A percentile compares a stretch with the other conserved stretches of the same genome.
Evolutionary conservation across 2,113 vertebrate species (phyloP).

Genomic region (Stomatorhinus ivindoensis): DNA sequence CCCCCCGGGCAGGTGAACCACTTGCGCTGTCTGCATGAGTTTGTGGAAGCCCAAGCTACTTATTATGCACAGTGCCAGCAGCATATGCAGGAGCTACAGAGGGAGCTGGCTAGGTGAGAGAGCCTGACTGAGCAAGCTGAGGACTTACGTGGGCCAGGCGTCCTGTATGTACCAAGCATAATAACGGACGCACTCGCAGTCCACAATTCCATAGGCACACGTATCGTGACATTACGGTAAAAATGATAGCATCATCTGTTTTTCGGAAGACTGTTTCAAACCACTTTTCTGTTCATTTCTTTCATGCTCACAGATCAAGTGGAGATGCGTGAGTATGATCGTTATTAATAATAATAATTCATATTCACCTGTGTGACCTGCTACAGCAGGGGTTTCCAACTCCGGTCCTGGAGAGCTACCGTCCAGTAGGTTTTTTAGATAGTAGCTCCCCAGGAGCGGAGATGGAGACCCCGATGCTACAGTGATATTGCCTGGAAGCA

Average conservation of each 20-base stretch:
- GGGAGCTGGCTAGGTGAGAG: conserved; percentile 80
- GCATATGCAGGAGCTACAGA: conserved; percentile 85
- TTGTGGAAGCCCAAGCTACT: conserved; percentile 82
- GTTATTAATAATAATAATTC: background rate
- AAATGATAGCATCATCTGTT: background rate
- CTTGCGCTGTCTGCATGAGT: conserved; percentile 81
- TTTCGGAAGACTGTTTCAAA: background rate
- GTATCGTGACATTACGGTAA: background rate
- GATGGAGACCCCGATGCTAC: background rate
- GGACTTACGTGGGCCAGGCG: no score
- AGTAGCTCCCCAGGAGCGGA: no score
- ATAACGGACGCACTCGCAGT: background rate
- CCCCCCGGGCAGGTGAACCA: conserved; percentile 69
- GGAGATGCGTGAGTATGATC: conserved; percentile 76
- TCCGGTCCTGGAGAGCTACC: no score
- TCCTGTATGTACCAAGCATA: background rate
- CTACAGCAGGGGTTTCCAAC: background rate
- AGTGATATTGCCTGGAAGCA: conserved; percentile 31
- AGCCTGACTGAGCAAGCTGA: background rate
- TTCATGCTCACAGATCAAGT: conserved; percentile 67
- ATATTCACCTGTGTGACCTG: background rate
- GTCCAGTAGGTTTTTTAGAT: no score
- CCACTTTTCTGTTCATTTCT: conserved; percentile 23
- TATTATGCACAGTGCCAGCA: conserved; percentile 88
- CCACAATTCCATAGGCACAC: background rate